Base-by-base conservation (phyloP, 2,113 vertebrate genomes). In the Urocitellus parryii region DNA sequence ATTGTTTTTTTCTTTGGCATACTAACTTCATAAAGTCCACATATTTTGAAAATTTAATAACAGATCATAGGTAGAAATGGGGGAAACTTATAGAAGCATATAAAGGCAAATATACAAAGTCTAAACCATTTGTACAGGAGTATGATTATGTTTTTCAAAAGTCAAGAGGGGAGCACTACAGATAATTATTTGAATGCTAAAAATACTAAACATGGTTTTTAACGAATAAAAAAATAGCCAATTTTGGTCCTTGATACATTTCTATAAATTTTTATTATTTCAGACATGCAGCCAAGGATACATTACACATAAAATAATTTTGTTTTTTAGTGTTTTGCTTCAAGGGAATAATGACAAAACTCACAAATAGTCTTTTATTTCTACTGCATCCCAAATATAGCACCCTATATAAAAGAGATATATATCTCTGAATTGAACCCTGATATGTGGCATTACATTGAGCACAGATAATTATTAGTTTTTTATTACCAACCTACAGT, bases 41-140 rank as follows among this genome's bases (percentile, higher is more conserved):
- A 27, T 68, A 45, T 76, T 96, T 96, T 56, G 11, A 82, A 89
- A 94, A 39, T 73, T 25, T 91, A 56, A 37, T 88, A 92, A 79
- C 29, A 53, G 34, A 45, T 74, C 76, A 22, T 78, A 61, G 3
- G 13, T 73, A 73, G 8, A 78, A 91, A 3, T 18, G 58, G 6
- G 37, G 34, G 39, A 88, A 88, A 53, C 42, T 48, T 88, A 0
- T 34, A 84, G 56, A 77, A 85, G 48, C 58, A 90, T 53, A 95
- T 84, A 84, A 72, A 95, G 37, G 2, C 16, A 42, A 32, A 53
- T 79, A 42, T 45, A 53, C n/a, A 83, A 45, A 51, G 10, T 72
- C 13, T 18, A 85, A 34, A 42, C 45, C 61, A 51, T 83, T 45
- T 92, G 42, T 73, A 7, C n/a, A 48, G 48, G 53, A 34, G 5